Percentiles rank a stretch among this genome's conserved stretches.
phyloP scores from a whole-genome alignment of 1,140 invertebrate species.

The Steinernema feltiae region DNA sequence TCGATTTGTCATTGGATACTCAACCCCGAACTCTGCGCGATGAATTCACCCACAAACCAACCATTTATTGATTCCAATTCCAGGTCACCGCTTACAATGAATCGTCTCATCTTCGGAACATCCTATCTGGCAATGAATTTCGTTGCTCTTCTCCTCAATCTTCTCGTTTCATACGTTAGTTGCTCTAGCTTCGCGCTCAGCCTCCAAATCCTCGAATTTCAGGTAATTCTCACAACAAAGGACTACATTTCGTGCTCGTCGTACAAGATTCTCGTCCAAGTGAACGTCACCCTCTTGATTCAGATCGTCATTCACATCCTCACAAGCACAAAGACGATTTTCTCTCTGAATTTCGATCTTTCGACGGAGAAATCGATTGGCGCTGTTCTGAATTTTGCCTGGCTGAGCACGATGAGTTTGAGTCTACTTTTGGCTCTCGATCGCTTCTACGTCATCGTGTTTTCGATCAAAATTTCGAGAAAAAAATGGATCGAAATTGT shows the following conservation, averaged over 20 bases:
- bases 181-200: background rate
- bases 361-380: background rate
- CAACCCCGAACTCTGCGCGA: too few species aligned
- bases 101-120: too few species aligned
- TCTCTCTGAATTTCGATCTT: background rate
- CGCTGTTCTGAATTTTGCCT: background rate
- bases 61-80: too few species aligned
- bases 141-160: background rate
- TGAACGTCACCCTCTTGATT: background rate
- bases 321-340: background rate
- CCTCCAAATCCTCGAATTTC: background rate
- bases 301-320: background rate
- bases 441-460: background rate
- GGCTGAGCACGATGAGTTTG: background rate
- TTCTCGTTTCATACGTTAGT: background rate
- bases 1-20: too few species aligned
- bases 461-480: background rate
- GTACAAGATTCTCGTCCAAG: background rate
- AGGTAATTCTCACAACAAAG: background rate
- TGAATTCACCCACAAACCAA: too few species aligned
- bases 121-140: too few species aligned
- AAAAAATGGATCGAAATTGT: background rate
- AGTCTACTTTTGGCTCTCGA: background rate
- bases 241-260: background rate
- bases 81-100: too few species aligned